Conservation (phyloP, 2,888 invertebrate genomes). For the Crioceris asparagi region DNA sequence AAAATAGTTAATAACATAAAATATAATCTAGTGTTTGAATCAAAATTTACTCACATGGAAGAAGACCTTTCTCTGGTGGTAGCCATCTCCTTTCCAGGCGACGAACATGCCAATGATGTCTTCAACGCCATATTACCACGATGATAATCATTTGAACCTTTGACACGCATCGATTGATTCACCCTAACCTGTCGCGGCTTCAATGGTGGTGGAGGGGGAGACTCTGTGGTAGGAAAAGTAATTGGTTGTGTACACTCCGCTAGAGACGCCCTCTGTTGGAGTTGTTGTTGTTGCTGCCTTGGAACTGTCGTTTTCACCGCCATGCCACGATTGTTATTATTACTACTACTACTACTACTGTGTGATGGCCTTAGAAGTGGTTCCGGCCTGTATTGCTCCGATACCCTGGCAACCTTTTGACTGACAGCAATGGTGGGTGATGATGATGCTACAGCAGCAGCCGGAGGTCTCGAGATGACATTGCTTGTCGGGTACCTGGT, state of each 20-base stretch:
- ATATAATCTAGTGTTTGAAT: too few species aligned
- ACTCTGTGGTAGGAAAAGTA: conserved; percentile 24
- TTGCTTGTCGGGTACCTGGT: conserved; percentile 37
- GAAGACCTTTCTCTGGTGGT: conserved; percentile 26
- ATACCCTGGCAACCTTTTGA: conserved; percentile 33
- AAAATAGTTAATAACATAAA: too few species aligned
- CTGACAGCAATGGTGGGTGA: conserved; percentile 37
- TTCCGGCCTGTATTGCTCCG: conserved; percentile 33
- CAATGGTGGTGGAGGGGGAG: conserved; percentile 31
- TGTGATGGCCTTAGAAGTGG: too few species aligned
- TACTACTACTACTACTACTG: too few species aligned
- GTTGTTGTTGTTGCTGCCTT: background rate
- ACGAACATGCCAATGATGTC: conserved; percentile 21
- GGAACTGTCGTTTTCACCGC: too few species aligned
- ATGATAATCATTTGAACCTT: conserved; percentile 27
- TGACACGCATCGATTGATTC: conserved; percentile 35
- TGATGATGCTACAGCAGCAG: conserved; percentile 36
- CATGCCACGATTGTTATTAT: too few species aligned
- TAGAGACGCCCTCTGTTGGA: conserved; percentile 27
- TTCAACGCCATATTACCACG: conserved; percentile 16
- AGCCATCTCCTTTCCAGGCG: conserved; percentile 26
- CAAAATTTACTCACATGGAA: conserved; percentile 33
- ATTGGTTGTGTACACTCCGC: too few species aligned
- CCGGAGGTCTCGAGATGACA: conserved; percentile 40
- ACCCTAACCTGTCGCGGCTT: conserved; percentile 36